Evolutionary conservation across 2,113 vertebrate genomes (phyloP), one percentile per base, ranked within the genome.

Genomic region (Antennarius striatus): DNA sequence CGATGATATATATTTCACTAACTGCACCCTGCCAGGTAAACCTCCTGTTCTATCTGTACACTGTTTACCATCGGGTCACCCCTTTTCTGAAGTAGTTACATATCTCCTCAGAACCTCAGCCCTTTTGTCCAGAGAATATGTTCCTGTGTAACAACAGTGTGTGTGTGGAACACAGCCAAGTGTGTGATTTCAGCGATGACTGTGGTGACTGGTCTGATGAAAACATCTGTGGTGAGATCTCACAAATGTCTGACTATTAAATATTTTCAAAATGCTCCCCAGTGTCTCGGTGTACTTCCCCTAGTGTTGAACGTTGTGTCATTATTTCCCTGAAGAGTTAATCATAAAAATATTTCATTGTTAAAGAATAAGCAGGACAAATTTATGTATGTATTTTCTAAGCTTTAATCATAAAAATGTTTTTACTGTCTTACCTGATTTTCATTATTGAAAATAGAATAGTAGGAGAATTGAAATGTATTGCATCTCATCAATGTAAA

Each of bases 111-210:
- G 92, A 88, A 50, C 80, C 91, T 3, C 73, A 88, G 70, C 77
- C 78, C 2, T 22, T 4, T 10, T 93, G 92, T 86, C 82, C 86
- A 36, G 72, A 55, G 5, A 75, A 59, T 28, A 59, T 56, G 69
- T 93, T 93, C 53, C 72, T 3, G 12, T 93, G 92, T 71, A 78
- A 73, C 70, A 92, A 89, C 71, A 63, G 14, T 2, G 92, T 82
- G 58, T 93, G 92, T 77, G 86, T 93, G 50, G 81, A 87, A 47
- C 60, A 2, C 16, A 81, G n/a, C 75, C 84, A 29, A 66, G 83
- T 92, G 56, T 93, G 92, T 85, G 92, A 93, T 77, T 92, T 90
- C 88, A 92, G 68, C 0, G 90, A 93, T 69, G 91, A 93, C 82
- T 93, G 92, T 45, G 91, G 91, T n/a, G 92, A 92, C 76, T 28